phyloP scores from a whole-genome alignment of 1,140 invertebrate genomes.

The Panulirus ornatus region DNA sequence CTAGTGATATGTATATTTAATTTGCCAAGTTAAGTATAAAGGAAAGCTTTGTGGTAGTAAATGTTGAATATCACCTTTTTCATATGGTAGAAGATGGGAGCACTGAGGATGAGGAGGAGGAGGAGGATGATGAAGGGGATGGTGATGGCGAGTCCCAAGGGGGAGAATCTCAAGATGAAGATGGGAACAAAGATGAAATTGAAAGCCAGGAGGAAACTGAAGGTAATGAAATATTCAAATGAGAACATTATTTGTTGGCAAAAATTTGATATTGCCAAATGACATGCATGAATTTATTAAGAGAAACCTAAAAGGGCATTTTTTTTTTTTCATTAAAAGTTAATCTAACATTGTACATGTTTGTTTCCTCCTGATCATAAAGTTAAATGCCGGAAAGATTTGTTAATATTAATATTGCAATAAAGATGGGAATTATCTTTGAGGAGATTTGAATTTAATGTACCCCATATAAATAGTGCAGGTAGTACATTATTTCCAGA shows the following conservation, averaged over 20 bases:
- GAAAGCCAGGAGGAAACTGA: conserved; percentile 16
- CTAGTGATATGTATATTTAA: not conserved
- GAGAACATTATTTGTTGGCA: not conserved
- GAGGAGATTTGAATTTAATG: too few relatives aligned
- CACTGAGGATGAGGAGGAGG: conserved; percentile 68
- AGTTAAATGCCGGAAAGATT: too few relatives aligned
- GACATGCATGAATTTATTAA: too few relatives aligned
- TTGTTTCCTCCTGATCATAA: not conserved
- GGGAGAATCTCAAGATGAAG: conserved; percentile 67
- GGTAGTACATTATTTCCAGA: too few relatives aligned
- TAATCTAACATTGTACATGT: not conserved
- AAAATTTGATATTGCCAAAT: too few relatives aligned
- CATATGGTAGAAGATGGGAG: conserved; percentile 59
- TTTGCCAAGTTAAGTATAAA: too few relatives aligned
- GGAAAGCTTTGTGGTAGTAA: too few relatives aligned
- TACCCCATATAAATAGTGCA: too few relatives aligned
- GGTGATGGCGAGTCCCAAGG: conserved; percentile 57
- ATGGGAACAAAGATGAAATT: conserved; percentile 29
- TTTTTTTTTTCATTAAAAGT: not conserved
- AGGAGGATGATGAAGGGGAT: conserved; percentile 54
- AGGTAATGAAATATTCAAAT: not conserved
- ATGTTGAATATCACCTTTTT: not conserved
- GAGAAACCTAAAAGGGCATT: not conserved
- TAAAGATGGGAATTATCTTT: too few relatives aligned
- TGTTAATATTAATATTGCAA: too few relatives aligned